A percentile compares a stretch with the other conserved stretches of the same genome.
These are phyloP conservation scores for Nasonia longicornis DNA, from an alignment of 1,140 invertebrate species.

Conservation along the genomic window DNA sequence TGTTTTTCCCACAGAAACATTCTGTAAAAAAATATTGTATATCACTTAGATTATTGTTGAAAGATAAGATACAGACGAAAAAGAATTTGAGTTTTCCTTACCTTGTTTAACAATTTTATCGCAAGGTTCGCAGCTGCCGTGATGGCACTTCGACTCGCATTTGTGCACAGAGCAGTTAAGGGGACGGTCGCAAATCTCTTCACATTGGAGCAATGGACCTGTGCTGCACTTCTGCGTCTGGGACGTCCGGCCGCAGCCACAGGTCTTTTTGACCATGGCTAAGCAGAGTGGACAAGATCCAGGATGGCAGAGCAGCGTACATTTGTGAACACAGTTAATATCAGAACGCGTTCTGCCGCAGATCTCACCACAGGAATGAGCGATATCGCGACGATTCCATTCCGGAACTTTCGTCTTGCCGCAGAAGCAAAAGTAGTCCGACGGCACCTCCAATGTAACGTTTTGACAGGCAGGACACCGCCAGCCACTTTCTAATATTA, in stretches of 20 bases:
- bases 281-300: constrained; percentile 81
- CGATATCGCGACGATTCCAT: constrained; percentile 79
- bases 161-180: constrained; percentile 83
- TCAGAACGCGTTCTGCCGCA: constrained; percentile 77
- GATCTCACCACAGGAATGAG: constrained; percentile 90
- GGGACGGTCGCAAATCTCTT: constrained; percentile 77
- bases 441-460: constrained; percentile 75
- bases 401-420: constrained; percentile 81
- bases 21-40: constrained; percentile 61
- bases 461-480: constrained; percentile 93
- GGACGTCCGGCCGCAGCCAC: constrained; percentile 80
- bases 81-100: constrained; percentile 3
- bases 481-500: constrained; percentile 80
- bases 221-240: constrained; percentile 80
- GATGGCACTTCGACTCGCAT: constrained; percentile 86
- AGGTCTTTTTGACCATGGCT: constrained; percentile 73
- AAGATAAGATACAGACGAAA: not conserved
- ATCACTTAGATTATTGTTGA: not conserved
- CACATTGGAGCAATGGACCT: constrained; percentile 79
- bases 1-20: constrained; percentile 75
- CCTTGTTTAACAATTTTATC: constrained; percentile 62
- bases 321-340: constrained; percentile 82
- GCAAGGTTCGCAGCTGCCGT: constrained; percentile 79
- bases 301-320: constrained; percentile 91
- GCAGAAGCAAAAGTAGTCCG: constrained; percentile 86